These are phyloP conservation scores for Muscicapa adusta DNA, from an alignment of 2,113 vertebrate genomes.

Conservation along the genomic window DNA sequence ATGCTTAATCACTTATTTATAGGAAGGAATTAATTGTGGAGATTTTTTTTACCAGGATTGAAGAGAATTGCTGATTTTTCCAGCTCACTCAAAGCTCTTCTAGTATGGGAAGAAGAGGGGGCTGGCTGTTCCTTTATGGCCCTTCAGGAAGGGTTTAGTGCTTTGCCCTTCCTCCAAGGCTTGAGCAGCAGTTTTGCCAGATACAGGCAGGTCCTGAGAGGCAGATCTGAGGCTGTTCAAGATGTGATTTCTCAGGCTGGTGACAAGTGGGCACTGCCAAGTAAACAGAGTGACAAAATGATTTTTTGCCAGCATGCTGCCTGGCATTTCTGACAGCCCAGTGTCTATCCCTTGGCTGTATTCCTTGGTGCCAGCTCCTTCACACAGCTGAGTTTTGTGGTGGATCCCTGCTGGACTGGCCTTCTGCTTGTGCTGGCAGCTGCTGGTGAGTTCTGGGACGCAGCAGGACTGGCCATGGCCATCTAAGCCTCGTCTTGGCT, in stretches of 20 bases:
- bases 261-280: neutral
- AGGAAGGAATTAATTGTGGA: neutral
- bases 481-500: neutral
- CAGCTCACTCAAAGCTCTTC: neutral
- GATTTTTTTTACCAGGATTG: neutral
- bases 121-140: neutral
- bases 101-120: neutral
- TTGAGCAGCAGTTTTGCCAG: neutral
- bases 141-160: neutral
- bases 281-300: neutral
- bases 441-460: neutral
- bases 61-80: neutral
- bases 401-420: neutral
- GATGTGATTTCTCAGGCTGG: neutral
- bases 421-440: neutral
- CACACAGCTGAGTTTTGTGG: accelerated
- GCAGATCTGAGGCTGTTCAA: neutral
- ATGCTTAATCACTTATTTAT: neutral
- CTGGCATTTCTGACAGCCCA: neutral
- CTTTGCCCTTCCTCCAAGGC: neutral
- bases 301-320: neutral
- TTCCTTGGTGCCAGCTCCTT: neutral
- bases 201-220: neutral
- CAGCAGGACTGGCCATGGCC: neutral
- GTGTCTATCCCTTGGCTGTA: neutral